Percentiles rank a stretch among this genome's conserved stretches.
phyloP scores from a whole-genome alignment of 2,113 vertebrate species.

The Antechinus stuartii region DNA sequence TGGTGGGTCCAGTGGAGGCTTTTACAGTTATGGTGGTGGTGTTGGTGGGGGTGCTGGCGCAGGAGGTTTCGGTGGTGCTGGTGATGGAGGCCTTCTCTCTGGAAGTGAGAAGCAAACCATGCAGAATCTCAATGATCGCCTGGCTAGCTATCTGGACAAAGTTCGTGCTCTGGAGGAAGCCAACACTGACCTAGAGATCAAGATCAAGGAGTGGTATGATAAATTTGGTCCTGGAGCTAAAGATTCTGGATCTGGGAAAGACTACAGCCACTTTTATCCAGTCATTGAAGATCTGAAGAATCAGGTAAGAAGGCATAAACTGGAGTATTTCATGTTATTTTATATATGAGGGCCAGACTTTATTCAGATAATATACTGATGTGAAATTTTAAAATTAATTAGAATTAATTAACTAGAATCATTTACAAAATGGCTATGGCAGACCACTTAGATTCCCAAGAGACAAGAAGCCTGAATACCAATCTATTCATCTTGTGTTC shows the following conservation, averaged over 20 bases:
- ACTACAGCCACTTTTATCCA: constrained; percentile 82
- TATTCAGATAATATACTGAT: not conserved
- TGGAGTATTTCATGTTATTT: not conserved
- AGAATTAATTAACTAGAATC: not conserved
- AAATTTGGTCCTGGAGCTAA: constrained; percentile 62
- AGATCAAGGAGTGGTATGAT: constrained; percentile 83
- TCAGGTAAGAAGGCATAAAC: constrained; percentile 76
- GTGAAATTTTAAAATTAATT: constrained; percentile 14
- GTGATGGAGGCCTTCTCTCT: constrained; percentile 72
- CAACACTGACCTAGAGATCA: constrained; percentile 84
- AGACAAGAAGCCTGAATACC: not conserved
- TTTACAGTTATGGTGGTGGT: constrained; percentile 39
- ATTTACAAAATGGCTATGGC: constrained; percentile 2
- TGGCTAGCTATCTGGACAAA: constrained; percentile 87
- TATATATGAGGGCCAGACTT: not conserved
- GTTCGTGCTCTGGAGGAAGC: constrained; percentile 87
- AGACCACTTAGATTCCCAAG: not conserved
- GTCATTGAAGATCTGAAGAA: constrained; percentile 80
- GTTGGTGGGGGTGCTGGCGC: constrained; percentile 41
- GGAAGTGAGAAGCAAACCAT: constrained; percentile 88
- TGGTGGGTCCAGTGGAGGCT: constrained; percentile 21
- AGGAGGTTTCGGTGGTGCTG: constrained; percentile 33
- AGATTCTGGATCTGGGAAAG: constrained; percentile 58
- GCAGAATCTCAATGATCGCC: constrained; percentile 89
- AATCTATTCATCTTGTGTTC: constrained; percentile 9